Evolutionary conservation across 2,888 invertebrate species (phyloP), one percentile per base, ranked within the genome.

Genomic region (Lepidocyrtoides sp.): DNA sequence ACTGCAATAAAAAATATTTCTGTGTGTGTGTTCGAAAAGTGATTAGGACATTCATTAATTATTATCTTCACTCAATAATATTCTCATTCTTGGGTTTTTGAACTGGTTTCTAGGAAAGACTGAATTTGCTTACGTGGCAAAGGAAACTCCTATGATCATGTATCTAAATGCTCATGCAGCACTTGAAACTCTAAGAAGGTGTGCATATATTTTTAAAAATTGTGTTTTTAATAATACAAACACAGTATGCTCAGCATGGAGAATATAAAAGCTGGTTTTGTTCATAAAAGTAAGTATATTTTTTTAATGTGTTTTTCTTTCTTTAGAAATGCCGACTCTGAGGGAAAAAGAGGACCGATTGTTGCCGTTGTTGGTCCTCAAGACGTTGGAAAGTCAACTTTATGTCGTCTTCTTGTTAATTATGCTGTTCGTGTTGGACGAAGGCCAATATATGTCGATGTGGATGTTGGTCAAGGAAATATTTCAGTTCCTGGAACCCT

Each of bases 161-260:
- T 99, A 99, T 95, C 96, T 99, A 2, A 99, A 99, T 95, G 98
- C 98, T 20, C 99, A 99, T 95, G 98, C 98, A 10, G 99, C 98
- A 0, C 96, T 99, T 92, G 99, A 99, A 95, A 97, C 98, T 94
- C 96, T 99, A 95, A 96, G 99, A 81, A 93, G 93, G 93, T 93
- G n/a, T n/a, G n/a, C n/a, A n/a, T n/a, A 84, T 75, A 10, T 48
- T 17, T 54, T 5, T 17, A 72, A 14, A 86, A 2, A n/a, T 41
- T 14, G 10, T 44, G 54, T 8, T 36, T 48, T 12, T 69, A 14
- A 36, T 36, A 36, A 36, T 36, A 17, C n/a, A n/a, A n/a, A n/a
- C n/a, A n/a, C n/a, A n/a, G n/a, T n/a, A n/a, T n/a, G n/a, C n/a
- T n/a, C n/a, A n/a, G n/a, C n/a, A n/a, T n/a, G 36, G 36, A 36